Evolutionary conservation across 2,797 vertebrate species (phyloP), one percentile per base, ranked within the genome.

Genomic region (Taenioides sp.): DNA sequence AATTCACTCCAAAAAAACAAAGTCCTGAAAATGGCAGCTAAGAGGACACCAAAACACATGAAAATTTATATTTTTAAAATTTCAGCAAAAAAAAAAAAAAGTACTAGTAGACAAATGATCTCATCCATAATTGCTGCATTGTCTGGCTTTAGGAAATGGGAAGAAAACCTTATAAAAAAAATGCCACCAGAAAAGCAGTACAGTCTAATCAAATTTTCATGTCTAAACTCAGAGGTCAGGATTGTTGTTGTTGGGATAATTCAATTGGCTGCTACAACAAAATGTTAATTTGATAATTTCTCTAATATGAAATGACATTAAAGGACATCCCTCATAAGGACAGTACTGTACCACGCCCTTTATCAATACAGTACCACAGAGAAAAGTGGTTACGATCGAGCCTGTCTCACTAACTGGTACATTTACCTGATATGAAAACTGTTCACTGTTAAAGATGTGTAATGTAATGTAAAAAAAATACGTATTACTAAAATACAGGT

Each of bases 211-310:
- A 7, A 66, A 62, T 65, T 25, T 9, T 7, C 1, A 12, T 64
- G 9, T 5, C 34, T 20, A 37, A 9, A 65, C 12, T 27, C 63
- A 43, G 23, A 65, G 23, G 17, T 22, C 22, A 47, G 23, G 40
- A 28, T 27, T 18, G 43, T 23, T 40, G 14, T 65, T 80, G 74
- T 28, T 61, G 11, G 74, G 23, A 43, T 61, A 74, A 85, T 83
- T 75, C 17, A 66, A 86, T 81, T 66, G 58, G 67, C 68, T 23
- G 23, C 43, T 65, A 70, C 70, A 74, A 85, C 83, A 80, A 82
- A 87, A 86, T 80, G 70, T 66, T 86, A 82, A 85, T 86, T 77
- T 65, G 28, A 87, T 84, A 27, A 79, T 74, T 80, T 83, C 68
- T 22, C 34, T 62, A 59, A 20, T 72, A 70, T 74, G 54, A 83